A percentile compares a stretch with the other conserved stretches of the same genome.
Evolutionary conservation across 2,888 invertebrate species (phyloP).

Genomic region (Criorhina ranunculi): DNA sequence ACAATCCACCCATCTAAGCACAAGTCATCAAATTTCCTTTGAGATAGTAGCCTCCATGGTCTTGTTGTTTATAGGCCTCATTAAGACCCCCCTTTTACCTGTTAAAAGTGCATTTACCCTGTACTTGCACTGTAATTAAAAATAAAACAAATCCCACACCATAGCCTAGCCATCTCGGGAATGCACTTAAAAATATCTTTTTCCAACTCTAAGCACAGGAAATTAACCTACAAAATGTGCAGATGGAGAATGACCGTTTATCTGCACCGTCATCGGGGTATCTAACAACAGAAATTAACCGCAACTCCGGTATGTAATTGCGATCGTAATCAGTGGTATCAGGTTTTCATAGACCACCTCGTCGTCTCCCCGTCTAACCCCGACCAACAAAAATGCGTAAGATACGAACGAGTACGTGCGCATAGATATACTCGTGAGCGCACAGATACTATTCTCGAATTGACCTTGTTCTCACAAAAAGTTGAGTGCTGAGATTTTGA

Average conservation of each 20-base stretch:
- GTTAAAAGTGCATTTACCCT: slow-evolving; percentile 33
- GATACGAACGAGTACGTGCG: slow-evolving; percentile 1
- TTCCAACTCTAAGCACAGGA: slow-evolving; percentile 38
- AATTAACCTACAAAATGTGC: slow-evolving; percentile 62
- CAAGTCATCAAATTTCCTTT: not conserved
- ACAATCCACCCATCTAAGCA: slow-evolving; percentile 3
- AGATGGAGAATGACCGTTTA: slow-evolving; percentile 46
- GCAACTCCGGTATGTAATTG: slow-evolving; percentile 66
- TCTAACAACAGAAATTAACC: slow-evolving; percentile 61
- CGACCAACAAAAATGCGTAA: slow-evolving; percentile 35
- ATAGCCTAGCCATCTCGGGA: not conserved
- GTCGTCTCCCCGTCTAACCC: no score
- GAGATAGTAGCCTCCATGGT: not conserved
- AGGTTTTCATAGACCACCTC: slow-evolving; percentile 36
- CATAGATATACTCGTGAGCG: slow-evolving; percentile 21
- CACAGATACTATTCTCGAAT: slow-evolving; percentile 25
- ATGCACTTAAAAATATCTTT: slow-evolving; percentile 36
- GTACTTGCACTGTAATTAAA: slow-evolving; percentile 44
- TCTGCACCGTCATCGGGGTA: slow-evolving; percentile 32
- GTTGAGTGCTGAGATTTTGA: not conserved
- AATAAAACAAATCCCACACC: slow-evolving; percentile 28
- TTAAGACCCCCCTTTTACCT: not conserved
- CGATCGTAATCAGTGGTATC: slow-evolving; percentile 57
- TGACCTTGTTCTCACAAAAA: slow-evolving; percentile 64
- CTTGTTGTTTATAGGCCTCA: not conserved